phyloP scores from a whole-genome alignment of 1,140 invertebrate genomes.

The Nautilus pompilius region DNA sequence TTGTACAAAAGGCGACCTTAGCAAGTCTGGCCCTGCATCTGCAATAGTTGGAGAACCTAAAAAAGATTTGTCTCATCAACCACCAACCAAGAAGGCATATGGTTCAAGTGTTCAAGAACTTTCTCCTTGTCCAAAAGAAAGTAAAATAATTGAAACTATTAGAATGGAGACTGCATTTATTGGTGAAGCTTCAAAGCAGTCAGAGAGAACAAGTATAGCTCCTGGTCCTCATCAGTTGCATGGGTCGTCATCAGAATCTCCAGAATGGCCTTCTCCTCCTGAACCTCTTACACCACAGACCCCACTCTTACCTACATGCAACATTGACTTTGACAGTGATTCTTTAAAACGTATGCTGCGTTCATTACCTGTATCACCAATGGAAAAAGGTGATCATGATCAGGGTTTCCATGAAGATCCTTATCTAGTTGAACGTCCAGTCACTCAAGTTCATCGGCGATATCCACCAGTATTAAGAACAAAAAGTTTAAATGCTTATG shows the following conservation, averaged over 20 bases:
- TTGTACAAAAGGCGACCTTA: neutral
- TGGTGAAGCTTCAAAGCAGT: constrained; percentile 13
- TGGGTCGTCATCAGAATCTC: constrained; percentile 43
- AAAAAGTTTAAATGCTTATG: constrained; percentile 25
- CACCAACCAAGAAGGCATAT: neutral
- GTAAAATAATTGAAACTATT: constrained; percentile 19
- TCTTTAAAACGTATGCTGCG: constrained; percentile 91
- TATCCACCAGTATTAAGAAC: constrained; percentile 16
- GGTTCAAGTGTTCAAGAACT: neutral
- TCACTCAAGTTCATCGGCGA: neutral
- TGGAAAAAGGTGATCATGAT: constrained; percentile 35
- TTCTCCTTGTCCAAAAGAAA: neutral
- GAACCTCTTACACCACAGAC: constrained; percentile 39
- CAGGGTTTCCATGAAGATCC: constrained; percentile 37
- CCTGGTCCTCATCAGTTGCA: neutral
- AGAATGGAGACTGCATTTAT: constrained; percentile 35
- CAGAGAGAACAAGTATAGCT: neutral
- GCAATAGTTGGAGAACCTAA: neutral
- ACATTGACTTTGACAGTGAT: constrained; percentile 68
- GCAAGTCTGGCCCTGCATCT: neutral
- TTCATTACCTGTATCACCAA: constrained; percentile 68
- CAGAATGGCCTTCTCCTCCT: constrained; percentile 51
- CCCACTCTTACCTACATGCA: constrained; percentile 26
- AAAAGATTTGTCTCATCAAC: neutral
- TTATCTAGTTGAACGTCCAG: neutral